phyloP scores from a whole-genome alignment of 1,140 invertebrate species.

The Lineus longissimus region DNA sequence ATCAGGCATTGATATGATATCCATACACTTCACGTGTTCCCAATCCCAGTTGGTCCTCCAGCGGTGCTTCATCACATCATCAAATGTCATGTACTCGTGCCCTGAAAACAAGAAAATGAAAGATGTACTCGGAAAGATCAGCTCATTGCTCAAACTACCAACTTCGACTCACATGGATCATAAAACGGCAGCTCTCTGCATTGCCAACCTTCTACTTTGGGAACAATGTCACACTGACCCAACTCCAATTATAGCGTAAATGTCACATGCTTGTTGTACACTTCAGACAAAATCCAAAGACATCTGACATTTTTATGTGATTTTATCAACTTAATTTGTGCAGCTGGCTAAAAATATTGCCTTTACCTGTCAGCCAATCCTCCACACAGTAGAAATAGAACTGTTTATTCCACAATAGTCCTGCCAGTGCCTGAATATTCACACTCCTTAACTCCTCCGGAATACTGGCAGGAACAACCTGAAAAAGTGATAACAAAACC shows the following conservation, averaged over 20 bases:
- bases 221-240: too few relatives aligned
- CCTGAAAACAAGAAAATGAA: background rate
- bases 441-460: constrained; percentile 31
- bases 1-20: constrained; percentile 55
- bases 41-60: constrained; percentile 47
- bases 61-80: background rate
- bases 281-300: too few relatives aligned
- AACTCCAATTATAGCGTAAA: too few relatives aligned
- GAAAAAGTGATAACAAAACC: background rate
- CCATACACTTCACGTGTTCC: constrained; percentile 50
- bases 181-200: too few relatives aligned
- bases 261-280: too few relatives aligned
- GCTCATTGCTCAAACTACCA: too few relatives aligned
- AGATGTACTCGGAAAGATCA: too few relatives aligned
- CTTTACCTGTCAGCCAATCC: constrained; percentile 41
- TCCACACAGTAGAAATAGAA: constrained; percentile 53
- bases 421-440: constrained; percentile 51
- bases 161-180: too few relatives aligned
- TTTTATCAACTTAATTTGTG: too few relatives aligned
- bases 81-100: background rate
- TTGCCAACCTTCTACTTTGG: too few relatives aligned
- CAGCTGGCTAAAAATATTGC: too few relatives aligned
- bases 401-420: constrained; percentile 55
- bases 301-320: too few relatives aligned
- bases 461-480: constrained; percentile 33